Evolutionary conservation across 2,888 invertebrate species (phyloP), one percentile per base, ranked within the genome.

Genomic region (Caenorhabditis sp.): DNA sequence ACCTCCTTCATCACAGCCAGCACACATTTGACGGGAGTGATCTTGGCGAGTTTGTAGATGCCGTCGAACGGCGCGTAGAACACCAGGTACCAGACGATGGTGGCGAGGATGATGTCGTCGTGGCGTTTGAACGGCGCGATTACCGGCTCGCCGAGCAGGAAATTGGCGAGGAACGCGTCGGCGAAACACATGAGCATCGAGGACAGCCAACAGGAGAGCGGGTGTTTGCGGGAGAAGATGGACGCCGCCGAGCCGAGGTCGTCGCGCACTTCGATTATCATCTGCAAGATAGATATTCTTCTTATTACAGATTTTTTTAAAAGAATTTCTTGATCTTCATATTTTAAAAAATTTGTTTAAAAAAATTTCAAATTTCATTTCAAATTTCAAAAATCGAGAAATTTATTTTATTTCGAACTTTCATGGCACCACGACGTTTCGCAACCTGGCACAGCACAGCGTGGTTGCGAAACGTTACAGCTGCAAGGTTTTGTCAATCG

Each of bases 21-120:
- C 11, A 85, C 84, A 69, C 90, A 88, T 69, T 91, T 91, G 55
- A 91, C 74, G 2, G 91, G 91, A 0, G 86, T 82, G 40, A 88
- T 97, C 93, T 97, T 98, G 32, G 95, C 95, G 82, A 97, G 93
- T 93, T 98, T 98, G 93, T 98, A 98, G 9, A 97, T 96, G 86
- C 98, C 94, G 93, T 99, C 99, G 92, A 98, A 96, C 0, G 99
- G 99, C 28, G 96, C 97, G 93, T 99, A 99, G 94, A 98, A 99
- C 85, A 99, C 95, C 67, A 96, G 93, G 92, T 99, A 99, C 98
- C 91, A 91, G 62, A 90, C 81, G 26, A 89, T 68, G 0, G 91
- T 87, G n/a, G 91, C 91, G 65, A 98, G 95, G 79, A 97, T 92
- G 20, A 99, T 94, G 93, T 97, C 96, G 87, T 96, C 96, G 72